These are phyloP conservation scores for Tachina lurida DNA, from an alignment of 2,888 invertebrate species.

Conservation along the genomic window DNA sequence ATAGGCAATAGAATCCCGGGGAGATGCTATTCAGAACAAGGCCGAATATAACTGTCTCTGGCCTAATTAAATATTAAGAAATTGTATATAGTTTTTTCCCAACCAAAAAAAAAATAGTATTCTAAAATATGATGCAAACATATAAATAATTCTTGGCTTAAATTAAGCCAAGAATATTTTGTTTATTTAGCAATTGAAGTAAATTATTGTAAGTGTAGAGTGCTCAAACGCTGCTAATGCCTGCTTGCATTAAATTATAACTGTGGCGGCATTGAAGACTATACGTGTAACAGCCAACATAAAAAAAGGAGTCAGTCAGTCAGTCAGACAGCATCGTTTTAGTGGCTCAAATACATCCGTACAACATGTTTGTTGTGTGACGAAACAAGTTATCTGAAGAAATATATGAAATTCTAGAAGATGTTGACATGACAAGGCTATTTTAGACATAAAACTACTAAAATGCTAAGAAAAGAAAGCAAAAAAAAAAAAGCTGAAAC, in stretches of 20 bases:
- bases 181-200: too few species aligned
- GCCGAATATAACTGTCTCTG: too few species aligned
- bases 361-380: slow-evolving; percentile 21
- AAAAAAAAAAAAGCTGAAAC: not conserved
- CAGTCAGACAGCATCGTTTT: not conserved
- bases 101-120: too few species aligned
- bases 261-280: not conserved
- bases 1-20: too few species aligned
- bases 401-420: slow-evolving; percentile 73
- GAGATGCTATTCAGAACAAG: too few species aligned
- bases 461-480: not conserved
- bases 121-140: too few species aligned
- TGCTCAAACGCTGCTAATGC: not conserved
- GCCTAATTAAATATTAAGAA: too few species aligned
- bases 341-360: slow-evolving; percentile 12
- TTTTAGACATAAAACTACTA: slow-evolving; percentile 59
- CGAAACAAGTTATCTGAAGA: slow-evolving; percentile 52
- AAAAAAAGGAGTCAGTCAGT: slow-evolving; percentile 35
- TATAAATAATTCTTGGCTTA: too few species aligned
- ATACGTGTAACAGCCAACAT: not conserved
- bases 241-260: not conserved
- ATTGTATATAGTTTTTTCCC: too few species aligned
- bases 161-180: not conserved
- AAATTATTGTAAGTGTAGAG: not conserved
- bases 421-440: slow-evolving; percentile 74